Evolutionary conservation across 2,797 vertebrate species (phyloP).

Genomic region (Austrolebias charrua): DNA sequence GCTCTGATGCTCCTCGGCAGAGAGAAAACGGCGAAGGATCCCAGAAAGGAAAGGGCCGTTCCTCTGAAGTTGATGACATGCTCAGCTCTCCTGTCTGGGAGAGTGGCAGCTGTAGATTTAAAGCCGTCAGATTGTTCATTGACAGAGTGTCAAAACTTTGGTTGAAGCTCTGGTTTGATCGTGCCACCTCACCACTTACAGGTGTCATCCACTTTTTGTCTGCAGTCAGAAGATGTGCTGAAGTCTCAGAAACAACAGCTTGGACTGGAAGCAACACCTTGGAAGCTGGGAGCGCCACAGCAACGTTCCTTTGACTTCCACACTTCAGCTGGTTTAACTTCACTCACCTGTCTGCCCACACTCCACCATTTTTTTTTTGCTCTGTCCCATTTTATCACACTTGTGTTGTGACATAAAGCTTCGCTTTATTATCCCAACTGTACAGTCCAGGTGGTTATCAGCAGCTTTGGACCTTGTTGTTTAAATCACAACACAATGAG

Average conservation of each 20-base stretch:
- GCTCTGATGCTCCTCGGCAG: constrained; percentile 10
- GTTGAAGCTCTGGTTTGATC: constrained; percentile 49
- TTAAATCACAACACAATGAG: too few species aligned
- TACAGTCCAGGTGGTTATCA: too few species aligned
- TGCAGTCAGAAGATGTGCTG: constrained; percentile 9
- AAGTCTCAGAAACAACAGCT: not conserved
- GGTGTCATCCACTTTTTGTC: constrained; percentile 41
- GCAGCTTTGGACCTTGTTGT: too few species aligned
- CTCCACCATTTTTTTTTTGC: too few species aligned
- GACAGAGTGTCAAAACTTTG: constrained; percentile 43
- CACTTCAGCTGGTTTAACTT: too few species aligned
- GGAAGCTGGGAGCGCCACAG: too few species aligned
- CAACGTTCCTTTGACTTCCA: too few species aligned
- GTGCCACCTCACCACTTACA: constrained; percentile 35
- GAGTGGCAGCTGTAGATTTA: constrained; percentile 49
- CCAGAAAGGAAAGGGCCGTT: constrained; percentile 27
- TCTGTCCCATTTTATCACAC: too few species aligned
- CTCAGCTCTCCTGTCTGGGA: constrained; percentile 33
- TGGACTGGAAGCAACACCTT: too few species aligned
- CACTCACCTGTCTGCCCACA: too few species aligned
- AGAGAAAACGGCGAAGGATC: not conserved
- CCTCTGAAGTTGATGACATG: constrained; percentile 54
- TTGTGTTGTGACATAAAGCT: too few species aligned
- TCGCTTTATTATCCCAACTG: too few species aligned
- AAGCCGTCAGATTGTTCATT: constrained; percentile 44